These are phyloP conservation scores for Griposia aprilina DNA, from an alignment of 2,888 invertebrate species.

Conservation along the genomic window DNA sequence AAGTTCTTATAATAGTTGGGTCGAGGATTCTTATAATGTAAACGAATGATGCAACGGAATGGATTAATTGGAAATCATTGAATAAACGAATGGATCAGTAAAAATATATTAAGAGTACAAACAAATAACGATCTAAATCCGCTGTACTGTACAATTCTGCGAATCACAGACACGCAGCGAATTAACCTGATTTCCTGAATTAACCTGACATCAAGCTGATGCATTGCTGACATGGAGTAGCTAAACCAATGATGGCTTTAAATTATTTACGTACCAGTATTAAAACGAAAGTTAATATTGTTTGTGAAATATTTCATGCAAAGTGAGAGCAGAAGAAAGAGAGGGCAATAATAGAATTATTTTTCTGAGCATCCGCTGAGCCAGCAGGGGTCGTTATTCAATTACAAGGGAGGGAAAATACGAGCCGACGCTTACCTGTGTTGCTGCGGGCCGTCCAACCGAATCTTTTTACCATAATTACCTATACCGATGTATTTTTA, in stretches of 20 bases:
- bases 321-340: constrained; percentile 72
- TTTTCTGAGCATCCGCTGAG: constrained; percentile 83
- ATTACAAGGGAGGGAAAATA: constrained; percentile 84
- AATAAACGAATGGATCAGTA: constrained; percentile 15
- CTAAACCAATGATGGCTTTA: constrained; percentile 25
- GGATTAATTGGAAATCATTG: constrained; percentile 7
- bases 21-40: not conserved
- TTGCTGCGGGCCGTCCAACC: constrained; percentile 79
- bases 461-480: constrained; percentile 81
- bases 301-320: constrained; percentile 76
- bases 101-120: constrained; percentile 15
- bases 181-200: constrained; percentile 44
- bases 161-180: constrained; percentile 23
- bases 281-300: constrained; percentile 59
- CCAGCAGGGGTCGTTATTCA: constrained; percentile 85
- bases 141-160: constrained; percentile 3
- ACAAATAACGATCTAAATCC: constrained; percentile 38
- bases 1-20: not conserved
- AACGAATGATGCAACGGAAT: constrained; percentile 8
- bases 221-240: constrained; percentile 36
- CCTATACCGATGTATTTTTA: constrained; percentile 73
- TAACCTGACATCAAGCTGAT: constrained; percentile 34
- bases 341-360: constrained; percentile 84
- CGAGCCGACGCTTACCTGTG: constrained; percentile 82
- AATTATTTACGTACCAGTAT: constrained; percentile 27